These are phyloP conservation scores for Campylomormyrus numenius DNA, from an alignment of 2,113 vertebrate genomes.

Conservation along the genomic window DNA sequence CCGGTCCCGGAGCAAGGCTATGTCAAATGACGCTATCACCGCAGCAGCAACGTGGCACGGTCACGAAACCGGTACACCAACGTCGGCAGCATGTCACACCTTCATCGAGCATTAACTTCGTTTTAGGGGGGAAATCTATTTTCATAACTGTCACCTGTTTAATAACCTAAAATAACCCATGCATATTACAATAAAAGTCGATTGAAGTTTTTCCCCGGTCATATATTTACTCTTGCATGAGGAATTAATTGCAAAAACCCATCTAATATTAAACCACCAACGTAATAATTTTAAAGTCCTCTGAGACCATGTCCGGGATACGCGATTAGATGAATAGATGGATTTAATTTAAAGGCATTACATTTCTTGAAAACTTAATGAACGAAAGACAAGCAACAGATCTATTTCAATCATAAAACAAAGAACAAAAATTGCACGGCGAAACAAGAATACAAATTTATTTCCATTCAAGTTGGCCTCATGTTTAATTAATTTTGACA, in stretches of 20 bases:
- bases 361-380: neutral
- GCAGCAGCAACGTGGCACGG: conserved; percentile 7
- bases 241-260: neutral
- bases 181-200: neutral
- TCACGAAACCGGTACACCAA: neutral
- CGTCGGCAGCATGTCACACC: neutral
- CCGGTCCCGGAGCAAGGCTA: neutral
- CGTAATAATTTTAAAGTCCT: neutral
- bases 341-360: neutral
- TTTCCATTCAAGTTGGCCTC: neutral
- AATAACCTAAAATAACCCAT: neutral
- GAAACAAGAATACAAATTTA: neutral
- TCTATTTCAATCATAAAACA: neutral
- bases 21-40: neutral
- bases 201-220: neutral
- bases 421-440: neutral
- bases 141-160: neutral
- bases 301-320: neutral
- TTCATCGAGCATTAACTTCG: neutral
- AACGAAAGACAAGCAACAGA: neutral
- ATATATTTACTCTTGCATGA: neutral
- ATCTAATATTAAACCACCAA: neutral
- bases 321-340: neutral
- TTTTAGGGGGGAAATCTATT: neutral
- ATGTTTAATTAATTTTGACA: conserved; percentile 7